Evolutionary conservation across 2,797 vertebrate genomes (phyloP), one percentile per base, ranked within the genome.

Genomic region (Onychomys torridus): DNA sequence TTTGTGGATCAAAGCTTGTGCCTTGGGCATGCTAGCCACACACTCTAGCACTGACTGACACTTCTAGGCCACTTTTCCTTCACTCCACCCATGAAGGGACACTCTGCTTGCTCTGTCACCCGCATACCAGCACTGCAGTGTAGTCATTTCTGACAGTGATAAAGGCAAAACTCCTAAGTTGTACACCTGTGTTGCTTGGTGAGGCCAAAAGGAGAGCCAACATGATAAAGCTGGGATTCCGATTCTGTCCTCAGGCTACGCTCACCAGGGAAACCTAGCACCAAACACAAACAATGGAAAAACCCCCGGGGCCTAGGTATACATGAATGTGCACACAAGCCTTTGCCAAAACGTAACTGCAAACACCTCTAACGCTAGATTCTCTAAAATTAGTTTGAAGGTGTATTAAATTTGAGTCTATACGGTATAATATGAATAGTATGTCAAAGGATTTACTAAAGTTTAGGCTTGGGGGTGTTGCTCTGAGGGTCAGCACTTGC

Each of bases 351-450:
- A 94, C n/a, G 88, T 96, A 88, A 93, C 88, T 25, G 11, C 13
- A 65, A 13, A 94, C 11, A 43, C 92, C 86, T 85, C 84, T 81
- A 94, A 95, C 9, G 61, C 5, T 75, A n/a, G 63, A 12, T 86
- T 95, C 46, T 96, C 23, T 79, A 91, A 84, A 90, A 94, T 40
- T 82, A 91, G 57, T 87, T 95, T 94, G 19, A 96, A 67, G 32
- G 92, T 92, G 73, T 6, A 97, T 71, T 96, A 88, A 87, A 95
- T 86, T 73, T 85, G 55, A 25, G 63, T 49, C 9, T 69, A 73
- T 17, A 78, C 11, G 79, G 92, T 77, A 89, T 82, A 91, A 85
- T 43, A 49, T 90, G 32, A 96, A 59, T 87, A 95, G 82, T 77
- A 73, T 95, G 13, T 71, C 29, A 91, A 93, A 93, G 96, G 81